Evolutionary conservation across 2,113 vertebrate genomes (phyloP).

Genomic region (Oostethus manadensis): DNA sequence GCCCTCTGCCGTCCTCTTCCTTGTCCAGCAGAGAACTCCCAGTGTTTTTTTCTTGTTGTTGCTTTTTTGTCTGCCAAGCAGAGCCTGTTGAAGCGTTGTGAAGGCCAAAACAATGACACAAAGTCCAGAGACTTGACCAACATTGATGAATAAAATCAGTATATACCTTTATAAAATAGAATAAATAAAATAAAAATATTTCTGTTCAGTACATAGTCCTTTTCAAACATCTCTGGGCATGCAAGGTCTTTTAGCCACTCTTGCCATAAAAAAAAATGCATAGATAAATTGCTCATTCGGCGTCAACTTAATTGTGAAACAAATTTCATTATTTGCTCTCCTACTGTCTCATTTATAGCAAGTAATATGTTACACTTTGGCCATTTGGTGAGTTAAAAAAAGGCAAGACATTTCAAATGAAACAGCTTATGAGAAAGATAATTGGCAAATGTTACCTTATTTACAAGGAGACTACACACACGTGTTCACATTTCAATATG

Average conservation of each 20-base stretch:
- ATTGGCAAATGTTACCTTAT: conserved; percentile 57
- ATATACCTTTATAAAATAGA: conserved; percentile 94
- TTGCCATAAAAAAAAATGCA: conserved; percentile 84
- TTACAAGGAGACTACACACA: conserved; percentile 45
- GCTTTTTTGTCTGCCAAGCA: conserved; percentile 38
- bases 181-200: conserved; percentile 99
- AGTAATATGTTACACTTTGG: conserved; percentile 78
- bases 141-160: conserved; percentile 71
- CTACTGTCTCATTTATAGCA: conserved; percentile 69
- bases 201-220: conserved; percentile 75
- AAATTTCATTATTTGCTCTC: conserved; percentile 45
- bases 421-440: conserved; percentile 66
- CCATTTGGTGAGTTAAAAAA: conserved; percentile 72
- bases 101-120: conserved; percentile 65
- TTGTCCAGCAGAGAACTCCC: conserved; percentile 31
- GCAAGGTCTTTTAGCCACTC: conserved; percentile 76
- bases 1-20: conserved; percentile 14
- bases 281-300: conserved; percentile 79
- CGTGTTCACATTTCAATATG: conserved; percentile 59
- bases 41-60: conserved; percentile 19
- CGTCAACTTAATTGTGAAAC: conserved; percentile 51
- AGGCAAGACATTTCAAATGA: conserved; percentile 60
- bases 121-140: conserved; percentile 47
- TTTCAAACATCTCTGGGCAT: conserved; percentile 71
- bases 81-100: conserved; percentile 47